phyloP scores from a whole-genome alignment of 2,797 vertebrate genomes.

The Hipposideros larvatus region DNA sequence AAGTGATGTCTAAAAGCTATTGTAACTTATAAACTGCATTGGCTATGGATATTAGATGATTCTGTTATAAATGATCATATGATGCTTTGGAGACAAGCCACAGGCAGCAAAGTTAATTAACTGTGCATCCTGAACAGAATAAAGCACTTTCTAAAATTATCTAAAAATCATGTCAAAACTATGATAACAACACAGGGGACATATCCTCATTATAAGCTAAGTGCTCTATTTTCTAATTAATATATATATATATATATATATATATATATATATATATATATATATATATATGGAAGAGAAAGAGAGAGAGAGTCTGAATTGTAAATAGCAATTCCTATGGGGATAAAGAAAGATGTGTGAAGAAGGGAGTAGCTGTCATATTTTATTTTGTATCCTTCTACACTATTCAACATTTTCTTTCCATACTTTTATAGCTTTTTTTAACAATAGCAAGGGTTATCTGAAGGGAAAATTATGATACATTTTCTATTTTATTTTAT shows the following conservation, averaged over 20 bases:
- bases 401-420: background rate
- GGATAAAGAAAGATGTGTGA: background rate
- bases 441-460: background rate
- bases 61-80: background rate
- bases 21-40: background rate
- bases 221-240: background rate
- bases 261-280: too few relatives aligned
- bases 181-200: background rate
- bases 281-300: too few relatives aligned
- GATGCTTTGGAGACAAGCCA: background rate
- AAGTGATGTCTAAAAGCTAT: background rate
- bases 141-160: background rate
- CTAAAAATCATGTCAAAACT: background rate
- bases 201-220: background rate
- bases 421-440: background rate
- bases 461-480: background rate
- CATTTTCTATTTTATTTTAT: slow-evolving; percentile 14
- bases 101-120: background rate
- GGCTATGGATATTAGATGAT: background rate
- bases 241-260: too few relatives aligned
- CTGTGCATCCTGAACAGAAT: background rate
- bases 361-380: background rate
- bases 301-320: background rate
- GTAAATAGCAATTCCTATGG: too few relatives aligned
- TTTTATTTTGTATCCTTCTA: background rate